A percentile compares a stretch with the other conserved stretches of the same genome.
phyloP scores from a whole-genome alignment of 2,797 vertebrate genomes.

The Calcarius lapponicus region DNA sequence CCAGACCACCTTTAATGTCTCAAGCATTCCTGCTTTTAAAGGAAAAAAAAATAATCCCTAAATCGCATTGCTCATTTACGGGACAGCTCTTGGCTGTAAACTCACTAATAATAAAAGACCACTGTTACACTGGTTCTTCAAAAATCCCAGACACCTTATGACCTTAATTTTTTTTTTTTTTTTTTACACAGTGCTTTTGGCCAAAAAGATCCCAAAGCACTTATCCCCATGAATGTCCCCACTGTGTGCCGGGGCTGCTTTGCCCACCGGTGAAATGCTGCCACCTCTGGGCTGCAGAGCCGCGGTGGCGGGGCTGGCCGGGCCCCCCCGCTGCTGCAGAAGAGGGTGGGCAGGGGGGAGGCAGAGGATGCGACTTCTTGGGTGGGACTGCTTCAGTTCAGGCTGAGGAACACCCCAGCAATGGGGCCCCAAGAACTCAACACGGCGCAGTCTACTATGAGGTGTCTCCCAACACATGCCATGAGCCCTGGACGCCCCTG shows the following conservation, averaged over 20 bases:
- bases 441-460: rapidly evolving
- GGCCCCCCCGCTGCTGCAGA: background rate
- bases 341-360: background rate
- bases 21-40: constrained; percentile 41
- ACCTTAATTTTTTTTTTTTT: background rate
- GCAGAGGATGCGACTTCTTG: background rate
- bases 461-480: rapidly evolving
- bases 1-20: constrained; percentile 59
- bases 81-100: constrained; percentile 60
- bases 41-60: background rate
- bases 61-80: constrained; percentile 54
- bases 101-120: constrained; percentile 40
- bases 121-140: constrained; percentile 25
- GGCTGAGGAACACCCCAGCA: background rate
- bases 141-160: constrained; percentile 59
- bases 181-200: background rate
- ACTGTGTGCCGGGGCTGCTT: background rate
- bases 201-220: constrained; percentile 17
- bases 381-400: background rate
- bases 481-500: rapidly evolving
- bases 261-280: constrained; percentile 68
- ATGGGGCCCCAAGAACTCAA: background rate
- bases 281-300: constrained; percentile 53
- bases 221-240: constrained; percentile 34
- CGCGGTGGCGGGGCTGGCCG: background rate